A percentile compares a stretch with the other conserved stretches of the same genome.
These are phyloP conservation scores for Drosophila demipolita DNA, from an alignment of 2,888 invertebrate species.

Conservation along the genomic window DNA sequence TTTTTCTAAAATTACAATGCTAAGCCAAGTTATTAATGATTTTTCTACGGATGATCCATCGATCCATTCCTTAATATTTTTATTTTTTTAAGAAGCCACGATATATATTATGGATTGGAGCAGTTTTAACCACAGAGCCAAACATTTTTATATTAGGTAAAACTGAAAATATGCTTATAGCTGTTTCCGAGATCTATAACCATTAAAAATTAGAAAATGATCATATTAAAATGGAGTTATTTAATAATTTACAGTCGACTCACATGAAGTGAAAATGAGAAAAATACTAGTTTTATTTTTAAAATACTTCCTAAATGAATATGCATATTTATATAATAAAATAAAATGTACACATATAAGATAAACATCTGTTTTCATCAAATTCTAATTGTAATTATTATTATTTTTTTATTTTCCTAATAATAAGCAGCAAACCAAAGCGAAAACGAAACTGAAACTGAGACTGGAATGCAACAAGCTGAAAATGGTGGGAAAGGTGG, in stretches of 20 bases:
- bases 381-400: not conserved
- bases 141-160: not conserved
- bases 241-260: not conserved
- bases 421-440: slow-evolving; percentile 16
- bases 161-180: not conserved
- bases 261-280: not conserved
- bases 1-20: too few species aligned
- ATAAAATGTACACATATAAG: not conserved
- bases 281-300: not conserved
- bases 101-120: not conserved
- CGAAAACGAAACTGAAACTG: slow-evolving; percentile 51
- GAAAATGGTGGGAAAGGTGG: slow-evolving; percentile 9
- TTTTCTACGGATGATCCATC: not conserved
- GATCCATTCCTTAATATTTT: not conserved
- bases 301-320: not conserved
- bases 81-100: not conserved
- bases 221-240: not conserved
- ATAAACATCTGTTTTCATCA: not conserved
- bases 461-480: slow-evolving; percentile 58
- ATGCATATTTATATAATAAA: not conserved
- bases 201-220: not conserved
- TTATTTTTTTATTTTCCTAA: not conserved
- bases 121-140: not conserved
- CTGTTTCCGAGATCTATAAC: not conserved
- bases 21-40: not conserved